Evolutionary conservation across 30 jellyfish, hydroid and myxozoan genomes (phyloP), one percentile per base, ranked within the genome.

Genomic region (Rhopilema esculentum): DNA sequence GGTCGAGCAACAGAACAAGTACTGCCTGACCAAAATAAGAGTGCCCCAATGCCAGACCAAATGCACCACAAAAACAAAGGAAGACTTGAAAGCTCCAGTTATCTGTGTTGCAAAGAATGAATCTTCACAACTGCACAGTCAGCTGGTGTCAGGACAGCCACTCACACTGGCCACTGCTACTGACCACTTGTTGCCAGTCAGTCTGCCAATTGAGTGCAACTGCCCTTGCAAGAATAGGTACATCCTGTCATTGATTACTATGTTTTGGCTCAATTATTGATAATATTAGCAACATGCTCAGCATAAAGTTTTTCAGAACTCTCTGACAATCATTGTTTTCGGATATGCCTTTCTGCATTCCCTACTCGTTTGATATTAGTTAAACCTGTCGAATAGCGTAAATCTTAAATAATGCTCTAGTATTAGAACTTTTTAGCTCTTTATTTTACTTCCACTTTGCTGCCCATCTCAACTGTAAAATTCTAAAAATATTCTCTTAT

Each of bases 201-300:
- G 27, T 0, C 72, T 83, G 31, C 92, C 92, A 83, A 24, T 51
- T 68, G 27, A 83, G 15, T 83, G 92, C 92, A 33, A 69, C 68
- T 83, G 92, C 61, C 78, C 92, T 33, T 83, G 92, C 79, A 75
- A 62, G 72, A 62, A 68, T 80, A 83, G 79, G 92, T 83, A 83
- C 0, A 32, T 25, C 48, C 22, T 62, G 29, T 0, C 66, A 0
- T 40, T 40, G 57, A 40, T 40, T 40, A 12, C n/a, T n/a, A n/a
- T n/a, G n/a, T n/a, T n/a, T n/a, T n/a, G n/a, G n/a, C n/a, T n/a
- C n/a, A n/a, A n/a, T n/a, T n/a, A n/a, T n/a, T n/a, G n/a, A n/a
- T n/a, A n/a, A n/a, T n/a, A n/a, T n/a, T n/a, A n/a, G n/a, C n/a
- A n/a, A n/a, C n/a, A n/a, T n/a, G n/a, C n/a, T n/a, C n/a, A n/a